Conservation (phyloP, 1,140 invertebrate species). For the Gryllus bimaculatus region DNA sequence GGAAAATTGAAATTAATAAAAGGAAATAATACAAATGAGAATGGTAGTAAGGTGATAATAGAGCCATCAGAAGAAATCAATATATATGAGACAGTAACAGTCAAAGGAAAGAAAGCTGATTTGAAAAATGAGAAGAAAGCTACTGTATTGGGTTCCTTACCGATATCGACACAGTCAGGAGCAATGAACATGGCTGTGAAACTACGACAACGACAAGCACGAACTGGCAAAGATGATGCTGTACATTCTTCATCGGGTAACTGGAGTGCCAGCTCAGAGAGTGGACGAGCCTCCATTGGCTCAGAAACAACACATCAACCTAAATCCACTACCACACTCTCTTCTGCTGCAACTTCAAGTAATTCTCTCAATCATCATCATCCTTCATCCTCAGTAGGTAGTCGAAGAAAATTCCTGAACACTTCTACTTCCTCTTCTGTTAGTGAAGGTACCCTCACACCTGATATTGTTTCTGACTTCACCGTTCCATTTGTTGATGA, state of each 20-base stretch:
- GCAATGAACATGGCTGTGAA: constrained; percentile 54
- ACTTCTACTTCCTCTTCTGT: constrained; percentile 71
- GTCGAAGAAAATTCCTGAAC: constrained; percentile 52
- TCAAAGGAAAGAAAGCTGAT: constrained; percentile 42
- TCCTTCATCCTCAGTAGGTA: constrained; percentile 45
- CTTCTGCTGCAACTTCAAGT: constrained; percentile 52
- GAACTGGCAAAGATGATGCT: constrained; percentile 53
- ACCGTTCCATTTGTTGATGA: constrained; percentile 64
- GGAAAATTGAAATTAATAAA: constrained; percentile 59
- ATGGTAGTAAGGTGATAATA: constrained; percentile 37
- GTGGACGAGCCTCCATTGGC: constrained; percentile 70
- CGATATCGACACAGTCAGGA: constrained; percentile 41
- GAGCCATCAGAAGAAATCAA: constrained; percentile 41
- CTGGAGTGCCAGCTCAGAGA: constrained; percentile 86
- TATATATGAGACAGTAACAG: constrained; percentile 45
- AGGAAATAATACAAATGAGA: constrained; percentile 42
- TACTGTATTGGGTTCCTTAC: constrained; percentile 65
- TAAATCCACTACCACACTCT: constrained; percentile 17
- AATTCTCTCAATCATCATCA: constrained; percentile 38
- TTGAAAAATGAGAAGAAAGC: constrained; percentile 35
- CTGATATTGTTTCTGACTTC: constrained; percentile 54
- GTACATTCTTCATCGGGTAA: constrained; percentile 84
- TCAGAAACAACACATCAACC: constrained; percentile 54
- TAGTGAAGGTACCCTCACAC: constrained; percentile 75
- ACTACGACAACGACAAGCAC: constrained; percentile 56